Percentiles rank a stretch among this genome's conserved stretches.
Conservation (phyloP, 1,140 invertebrate species). For the Lasaia peninsularis region DNA sequence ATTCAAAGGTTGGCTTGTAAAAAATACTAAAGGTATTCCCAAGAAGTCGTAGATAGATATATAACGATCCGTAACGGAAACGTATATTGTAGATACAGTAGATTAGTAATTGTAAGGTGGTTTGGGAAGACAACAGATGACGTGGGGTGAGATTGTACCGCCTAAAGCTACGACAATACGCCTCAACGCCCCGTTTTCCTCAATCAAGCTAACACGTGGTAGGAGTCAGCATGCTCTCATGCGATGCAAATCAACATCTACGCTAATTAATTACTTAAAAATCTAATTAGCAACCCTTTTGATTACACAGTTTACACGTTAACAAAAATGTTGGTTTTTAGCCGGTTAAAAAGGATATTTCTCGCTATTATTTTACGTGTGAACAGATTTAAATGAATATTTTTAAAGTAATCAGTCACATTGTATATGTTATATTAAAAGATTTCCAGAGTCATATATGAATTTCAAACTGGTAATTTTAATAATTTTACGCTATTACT, state of each 20-base stretch:
- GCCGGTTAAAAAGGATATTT: no score
- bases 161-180: neutral
- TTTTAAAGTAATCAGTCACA: no score
- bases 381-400: no score
- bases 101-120: neutral
- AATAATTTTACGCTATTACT: no score
- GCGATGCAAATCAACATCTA: neutral
- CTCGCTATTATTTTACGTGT: no score
- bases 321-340: neutral
- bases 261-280: neutral
- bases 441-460: no score
- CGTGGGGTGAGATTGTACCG: neutral
- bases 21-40: neutral
- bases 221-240: neutral
- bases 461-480: no score
- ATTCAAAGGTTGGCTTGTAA: no score
- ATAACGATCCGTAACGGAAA: neutral
- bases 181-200: constrained; percentile 3
- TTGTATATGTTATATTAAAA: no score
- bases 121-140: constrained; percentile 6
- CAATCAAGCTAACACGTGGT: neutral
- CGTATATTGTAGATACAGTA: neutral
- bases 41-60: neutral
- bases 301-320: neutral
- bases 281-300: neutral